These are phyloP conservation scores for Psilopsiagon aymara DNA, from an alignment of 2,113 vertebrate species.

Conservation along the genomic window DNA sequence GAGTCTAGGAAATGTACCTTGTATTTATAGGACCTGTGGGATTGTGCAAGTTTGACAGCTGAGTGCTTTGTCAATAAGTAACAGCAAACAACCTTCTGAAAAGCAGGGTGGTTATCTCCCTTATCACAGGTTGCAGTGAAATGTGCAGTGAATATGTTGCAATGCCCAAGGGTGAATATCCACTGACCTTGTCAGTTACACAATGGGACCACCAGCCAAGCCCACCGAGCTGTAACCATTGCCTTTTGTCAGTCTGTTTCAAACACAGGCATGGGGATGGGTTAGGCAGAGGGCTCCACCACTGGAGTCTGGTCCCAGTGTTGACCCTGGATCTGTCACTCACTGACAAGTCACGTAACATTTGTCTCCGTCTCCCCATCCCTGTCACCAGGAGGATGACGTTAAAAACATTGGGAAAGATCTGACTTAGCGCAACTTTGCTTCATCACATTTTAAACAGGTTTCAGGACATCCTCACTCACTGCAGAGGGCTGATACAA, in stretches of 20 bases:
- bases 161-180: slow-evolving; percentile 28
- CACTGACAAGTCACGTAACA: rapidly evolving
- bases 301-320: not conserved
- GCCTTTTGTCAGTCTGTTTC: not conserved
- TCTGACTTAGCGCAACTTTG: not conserved
- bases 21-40: not conserved
- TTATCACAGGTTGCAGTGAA: not conserved
- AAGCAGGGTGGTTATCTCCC: not conserved
- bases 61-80: slow-evolving; percentile 53
- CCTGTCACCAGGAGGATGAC: not conserved
- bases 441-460: not conserved
- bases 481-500: not conserved
- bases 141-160: not conserved
- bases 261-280: not conserved
- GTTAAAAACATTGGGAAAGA: not conserved
- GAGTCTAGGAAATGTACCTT: not conserved
- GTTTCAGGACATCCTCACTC: not conserved
- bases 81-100: not conserved
- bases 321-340: rapidly evolving
- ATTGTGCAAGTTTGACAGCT: not conserved
- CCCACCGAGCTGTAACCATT: rapidly evolving
- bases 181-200: not conserved
- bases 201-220: not conserved
- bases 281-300: not conserved
- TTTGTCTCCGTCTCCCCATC: not conserved